Evolutionary conservation across 2,888 invertebrate species (phyloP).

Genomic region (Tipula lateralis): DNA sequence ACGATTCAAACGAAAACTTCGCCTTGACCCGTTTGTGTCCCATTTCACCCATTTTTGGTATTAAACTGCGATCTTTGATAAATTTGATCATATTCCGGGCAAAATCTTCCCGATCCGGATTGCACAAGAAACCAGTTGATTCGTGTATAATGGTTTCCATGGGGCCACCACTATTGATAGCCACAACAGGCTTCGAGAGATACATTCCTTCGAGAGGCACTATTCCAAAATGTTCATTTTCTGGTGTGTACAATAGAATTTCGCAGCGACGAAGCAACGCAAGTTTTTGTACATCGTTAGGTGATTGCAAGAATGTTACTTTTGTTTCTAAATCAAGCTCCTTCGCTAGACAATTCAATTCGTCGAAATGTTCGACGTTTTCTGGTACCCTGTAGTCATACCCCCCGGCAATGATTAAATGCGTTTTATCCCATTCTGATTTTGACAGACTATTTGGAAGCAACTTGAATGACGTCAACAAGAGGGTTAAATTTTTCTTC

Average conservation of each 20-base stretch:
- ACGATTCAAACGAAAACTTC: conserved; percentile 79
- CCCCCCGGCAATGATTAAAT: conserved; percentile 91
- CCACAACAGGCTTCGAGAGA: conserved; percentile 86
- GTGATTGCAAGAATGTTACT: conserved; percentile 81
- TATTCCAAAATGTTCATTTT: conserved; percentile 98
- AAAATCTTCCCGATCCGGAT: conserved; percentile 64
- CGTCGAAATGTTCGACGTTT: conserved; percentile 79
- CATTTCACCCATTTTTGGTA: conserved; percentile 65
- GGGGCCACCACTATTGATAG: conserved; percentile 93
- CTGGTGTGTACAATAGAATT: conserved; percentile 89
- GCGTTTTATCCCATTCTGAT: conserved; percentile 62
- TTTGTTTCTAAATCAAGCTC: conserved; percentile 63
- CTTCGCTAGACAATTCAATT: conserved; percentile 63
- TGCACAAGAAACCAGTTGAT: conserved; percentile 75
- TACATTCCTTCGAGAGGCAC: conserved; percentile 99
- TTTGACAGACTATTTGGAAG: conserved; percentile 54
- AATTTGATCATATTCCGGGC: conserved; percentile 70
- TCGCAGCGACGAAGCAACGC: conserved; percentile 70
- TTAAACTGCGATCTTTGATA: conserved; percentile 57
- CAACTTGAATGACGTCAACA: conserved; percentile 72
- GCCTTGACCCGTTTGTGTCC: conserved; percentile 71
- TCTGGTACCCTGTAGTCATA: conserved; percentile 85
- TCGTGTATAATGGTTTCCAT: conserved; percentile 80
- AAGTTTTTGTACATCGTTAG: conserved; percentile 78
- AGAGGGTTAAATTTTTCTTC: conserved; percentile 89